These are phyloP conservation scores for Troilus luridus DNA, from an alignment of 2,888 invertebrate species.

Conservation along the genomic window DNA sequence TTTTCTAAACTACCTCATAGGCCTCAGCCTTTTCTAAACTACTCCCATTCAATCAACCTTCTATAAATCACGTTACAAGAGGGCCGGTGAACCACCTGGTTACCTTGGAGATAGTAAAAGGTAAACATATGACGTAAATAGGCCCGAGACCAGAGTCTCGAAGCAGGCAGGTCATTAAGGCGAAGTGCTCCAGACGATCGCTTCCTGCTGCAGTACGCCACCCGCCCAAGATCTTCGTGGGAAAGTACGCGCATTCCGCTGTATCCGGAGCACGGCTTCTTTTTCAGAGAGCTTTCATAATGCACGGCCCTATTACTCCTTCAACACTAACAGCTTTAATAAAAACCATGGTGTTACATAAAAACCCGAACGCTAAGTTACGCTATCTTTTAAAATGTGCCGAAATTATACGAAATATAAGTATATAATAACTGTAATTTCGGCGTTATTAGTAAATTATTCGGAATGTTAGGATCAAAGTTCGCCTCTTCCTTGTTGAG, in stretches of 20 bases:
- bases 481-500: too few relatives aligned
- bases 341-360: background rate
- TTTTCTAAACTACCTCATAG: too few relatives aligned
- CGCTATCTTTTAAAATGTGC: background rate
- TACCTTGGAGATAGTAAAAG: slow-evolving; percentile 7
- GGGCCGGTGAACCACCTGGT: background rate
- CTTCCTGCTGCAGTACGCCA: background rate
- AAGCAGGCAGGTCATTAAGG: background rate
- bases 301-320: background rate
- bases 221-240: background rate
- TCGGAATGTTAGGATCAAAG: background rate
- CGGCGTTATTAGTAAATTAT: background rate
- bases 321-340: background rate
- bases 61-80: background rate
- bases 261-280: background rate
- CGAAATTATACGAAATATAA: background rate
- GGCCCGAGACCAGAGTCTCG: background rate
- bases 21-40: background rate
- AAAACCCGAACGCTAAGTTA: background rate
- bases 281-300: background rate
- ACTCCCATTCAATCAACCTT: background rate
- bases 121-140: slow-evolving; percentile 11
- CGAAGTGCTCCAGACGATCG: background rate
- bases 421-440: background rate
- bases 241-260: background rate